Percentiles rank a stretch among this genome's conserved stretches.
These are phyloP conservation scores for Geophilus truncorum DNA, from an alignment of 2,888 invertebrate genomes.

Conservation along the genomic window DNA sequence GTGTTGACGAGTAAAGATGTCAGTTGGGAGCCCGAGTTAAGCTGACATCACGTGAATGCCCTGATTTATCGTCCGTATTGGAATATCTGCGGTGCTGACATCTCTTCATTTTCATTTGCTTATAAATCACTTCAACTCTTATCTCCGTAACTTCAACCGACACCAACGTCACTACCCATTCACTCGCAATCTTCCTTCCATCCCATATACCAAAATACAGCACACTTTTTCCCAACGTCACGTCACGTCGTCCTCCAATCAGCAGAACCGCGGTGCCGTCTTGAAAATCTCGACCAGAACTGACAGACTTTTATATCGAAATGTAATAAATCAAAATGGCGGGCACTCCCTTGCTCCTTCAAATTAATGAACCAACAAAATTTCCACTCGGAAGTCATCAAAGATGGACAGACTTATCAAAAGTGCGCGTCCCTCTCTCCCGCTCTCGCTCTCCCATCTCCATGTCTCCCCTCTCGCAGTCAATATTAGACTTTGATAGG, in stretches of 20 bases:
- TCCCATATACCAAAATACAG: neutral
- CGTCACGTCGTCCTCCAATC: neutral
- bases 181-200: neutral
- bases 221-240: neutral
- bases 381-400: constrained; percentile 27
- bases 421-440: neutral
- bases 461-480: constrained; percentile 8
- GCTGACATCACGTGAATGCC: constrained; percentile 6
- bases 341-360: neutral
- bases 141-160: constrained; percentile 14
- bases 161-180: neutral
- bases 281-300: neutral
- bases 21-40: constrained; percentile 12
- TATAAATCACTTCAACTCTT: constrained; percentile 9
- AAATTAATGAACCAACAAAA: constrained; percentile 27
- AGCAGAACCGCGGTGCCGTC: neutral
- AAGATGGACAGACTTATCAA: constrained; percentile 27
- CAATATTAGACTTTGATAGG: constrained; percentile 27
- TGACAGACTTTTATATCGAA: neutral
- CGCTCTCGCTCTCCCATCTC: neutral
- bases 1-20: constrained; percentile 23
- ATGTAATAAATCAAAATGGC: constrained; percentile 22
- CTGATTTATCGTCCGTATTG: constrained; percentile 21
- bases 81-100: constrained; percentile 24
- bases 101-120: constrained; percentile 25